Base-by-base conservation (phyloP, 2,888 invertebrate species). In the Ligdia adustata region DNA sequence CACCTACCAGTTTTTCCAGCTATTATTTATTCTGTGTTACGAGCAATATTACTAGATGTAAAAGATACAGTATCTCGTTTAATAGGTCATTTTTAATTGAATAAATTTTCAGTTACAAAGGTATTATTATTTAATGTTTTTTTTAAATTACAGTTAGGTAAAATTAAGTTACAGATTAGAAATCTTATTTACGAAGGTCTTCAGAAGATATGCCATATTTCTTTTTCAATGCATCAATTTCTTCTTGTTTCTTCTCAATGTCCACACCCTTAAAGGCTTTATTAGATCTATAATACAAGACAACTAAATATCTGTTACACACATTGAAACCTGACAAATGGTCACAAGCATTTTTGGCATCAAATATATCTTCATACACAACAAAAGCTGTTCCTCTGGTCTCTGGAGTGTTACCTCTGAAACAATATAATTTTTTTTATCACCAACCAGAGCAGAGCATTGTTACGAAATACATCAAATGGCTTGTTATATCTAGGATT, bases 291-390 rank as follows among this genome's bases (percentile, higher is more conserved):
- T 99, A 99, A 82, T 99, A 99, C 4, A 99, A 90, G 1, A 99
- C 99, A n/a, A 99, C 99, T 20, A 99, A 91, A 79, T 99, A 99
- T 67, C 99, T 92, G 83, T 99, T 99, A 79, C 99, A 99, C 16
- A 99, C 99, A 82, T 99, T 99, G 83, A 99, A 99, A 4, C 99
- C 99, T 42, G 98, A 98, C 41, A 99, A 91, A 85, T 99, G 99
- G 81, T 99, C 99, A 85, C 99, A 99, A 2, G 99, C 99, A 91
- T 99, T 99, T 86, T 99, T 99, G 0, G 99, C 99, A 92, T 99
- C 99, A 91, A 99, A 99, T 69, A 99, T 99, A 77, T 99, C 99
- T 90, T 99, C 99, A 83, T 99, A 99, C 0, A 99, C 98, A 33
- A 99, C 99, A 92, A 99, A 99, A 9, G 99, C 99, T 18, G 99